phyloP scores from a whole-genome alignment of 2,113 vertebrate species.

The Ammodytes marinus region DNA sequence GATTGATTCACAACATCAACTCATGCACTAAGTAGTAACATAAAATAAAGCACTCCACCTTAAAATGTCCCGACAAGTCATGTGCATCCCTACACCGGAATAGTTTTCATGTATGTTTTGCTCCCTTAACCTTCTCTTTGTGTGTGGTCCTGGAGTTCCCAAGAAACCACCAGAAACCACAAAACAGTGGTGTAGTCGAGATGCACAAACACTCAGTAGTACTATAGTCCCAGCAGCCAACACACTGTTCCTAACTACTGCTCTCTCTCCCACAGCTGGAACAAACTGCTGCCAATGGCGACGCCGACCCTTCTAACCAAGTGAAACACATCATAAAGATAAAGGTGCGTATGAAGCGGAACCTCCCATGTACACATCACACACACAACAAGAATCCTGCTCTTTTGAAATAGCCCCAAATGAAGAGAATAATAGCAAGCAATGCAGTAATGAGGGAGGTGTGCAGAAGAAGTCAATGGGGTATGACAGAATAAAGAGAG shows the following conservation, averaged over 20 bases:
- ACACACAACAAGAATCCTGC: neutral
- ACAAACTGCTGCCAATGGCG: conserved; percentile 48
- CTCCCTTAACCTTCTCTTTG: conserved; percentile 33
- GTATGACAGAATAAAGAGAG: conserved; percentile 19
- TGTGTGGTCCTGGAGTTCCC: conserved; percentile 55
- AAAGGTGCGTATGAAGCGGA: conserved; percentile 82
- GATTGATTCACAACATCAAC: no score
- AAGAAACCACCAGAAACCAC: no score
- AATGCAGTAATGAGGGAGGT: conserved; percentile 24
- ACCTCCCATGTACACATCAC: neutral
- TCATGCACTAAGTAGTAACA: no score
- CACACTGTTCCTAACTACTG: conserved; percentile 6
- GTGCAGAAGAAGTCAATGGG: conserved; percentile 27
- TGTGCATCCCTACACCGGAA: neutral
- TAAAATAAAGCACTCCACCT: no score
- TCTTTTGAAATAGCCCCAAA: neutral
- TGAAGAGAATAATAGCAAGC: conserved; percentile 23
- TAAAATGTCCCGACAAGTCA: no score
- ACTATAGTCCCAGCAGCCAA: conserved; percentile 11
- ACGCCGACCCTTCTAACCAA: conserved; percentile 80
- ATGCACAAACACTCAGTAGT: neutral
- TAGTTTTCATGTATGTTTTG: conserved; percentile 24
- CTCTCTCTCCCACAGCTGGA: conserved; percentile 57
- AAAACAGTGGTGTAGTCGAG: conserved; percentile 32
- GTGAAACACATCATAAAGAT: conserved; percentile 87